These are phyloP conservation scores for Pseudomyrmex flavicornis DNA, from an alignment of 1,140 invertebrate species.

Conservation along the genomic window DNA sequence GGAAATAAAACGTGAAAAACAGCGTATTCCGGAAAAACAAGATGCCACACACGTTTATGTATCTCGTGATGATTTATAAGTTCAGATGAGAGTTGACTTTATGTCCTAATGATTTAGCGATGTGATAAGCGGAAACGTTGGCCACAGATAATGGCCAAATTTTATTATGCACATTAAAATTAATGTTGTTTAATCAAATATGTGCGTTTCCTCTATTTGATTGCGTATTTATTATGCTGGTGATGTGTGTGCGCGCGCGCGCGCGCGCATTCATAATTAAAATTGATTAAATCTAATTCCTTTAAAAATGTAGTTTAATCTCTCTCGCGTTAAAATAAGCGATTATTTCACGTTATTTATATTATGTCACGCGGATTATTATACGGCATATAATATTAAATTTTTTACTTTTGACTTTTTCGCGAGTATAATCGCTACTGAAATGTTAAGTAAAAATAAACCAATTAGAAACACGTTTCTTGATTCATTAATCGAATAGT, in stretches of 20 bases:
- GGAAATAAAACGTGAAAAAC: neutral
- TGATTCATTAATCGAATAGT: neutral
- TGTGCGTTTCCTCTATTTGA: neutral
- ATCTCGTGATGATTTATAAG: constrained; percentile 1
- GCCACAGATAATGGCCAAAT: neutral
- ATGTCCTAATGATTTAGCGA: neutral
- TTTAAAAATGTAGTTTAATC: neutral
- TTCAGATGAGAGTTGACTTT: constrained; percentile 20
- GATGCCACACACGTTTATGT: too few relatives aligned
- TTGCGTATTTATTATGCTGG: neutral
- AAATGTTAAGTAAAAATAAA: neutral
- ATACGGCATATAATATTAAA: neutral
- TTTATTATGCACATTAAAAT: constrained; percentile 19
- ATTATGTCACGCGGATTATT: neutral
- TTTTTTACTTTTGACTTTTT: too few relatives aligned
- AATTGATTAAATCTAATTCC: neutral
- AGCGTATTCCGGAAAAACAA: neutral
- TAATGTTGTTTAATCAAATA: neutral
- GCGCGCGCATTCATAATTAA: too few relatives aligned
- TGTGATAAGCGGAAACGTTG: neutral
- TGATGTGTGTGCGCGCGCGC: too few relatives aligned
- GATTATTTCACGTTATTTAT: neutral
- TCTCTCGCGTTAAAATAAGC: neutral
- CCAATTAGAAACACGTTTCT: neutral
- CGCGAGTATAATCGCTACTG: neutral